A percentile compares a stretch with the other conserved stretches of the same genome.
These are phyloP conservation scores for Gobio occitaniae DNA, from an alignment of 2,797 vertebrate species.

Conservation along the genomic window DNA sequence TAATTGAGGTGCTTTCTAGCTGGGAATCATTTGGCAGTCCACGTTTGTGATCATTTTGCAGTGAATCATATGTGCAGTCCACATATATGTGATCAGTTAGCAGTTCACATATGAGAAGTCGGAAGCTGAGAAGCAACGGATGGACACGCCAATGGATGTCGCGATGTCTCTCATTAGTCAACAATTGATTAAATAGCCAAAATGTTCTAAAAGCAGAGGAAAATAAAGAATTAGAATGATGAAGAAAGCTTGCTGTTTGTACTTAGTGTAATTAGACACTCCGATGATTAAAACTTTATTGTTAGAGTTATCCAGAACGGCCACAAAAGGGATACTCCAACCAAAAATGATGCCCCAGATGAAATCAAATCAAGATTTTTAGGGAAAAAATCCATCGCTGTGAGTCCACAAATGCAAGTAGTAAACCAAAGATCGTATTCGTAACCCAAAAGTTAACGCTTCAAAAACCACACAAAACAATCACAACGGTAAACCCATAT, in stretches of 20 bases:
- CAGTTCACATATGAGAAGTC: background rate
- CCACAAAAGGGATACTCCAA: background rate
- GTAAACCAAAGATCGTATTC: background rate
- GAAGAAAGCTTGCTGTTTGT: background rate
- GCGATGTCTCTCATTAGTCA: background rate
- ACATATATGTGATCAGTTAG: no score
- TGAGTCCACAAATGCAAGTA: background rate
- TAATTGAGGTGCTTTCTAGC: background rate
- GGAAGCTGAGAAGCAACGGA: background rate
- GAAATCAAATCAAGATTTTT: background rate
- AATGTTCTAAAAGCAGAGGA: background rate
- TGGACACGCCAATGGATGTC: background rate
- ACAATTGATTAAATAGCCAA: background rate
- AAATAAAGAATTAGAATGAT: background rate
- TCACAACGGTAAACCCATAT: background rate
- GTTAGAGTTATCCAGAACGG: no score
- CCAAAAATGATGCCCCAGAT: background rate
- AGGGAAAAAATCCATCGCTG: background rate
- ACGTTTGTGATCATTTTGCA: background rate
- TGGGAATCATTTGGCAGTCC: background rate
- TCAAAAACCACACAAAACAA: background rate
- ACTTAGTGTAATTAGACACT: background rate
- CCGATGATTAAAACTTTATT: background rate
- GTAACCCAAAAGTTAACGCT: background rate
- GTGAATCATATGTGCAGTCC: no score